A percentile compares a stretch with the other conserved stretches of the same genome.
Conservation (phyloP, 2,797 vertebrate species). For the Linurgus olivaceus region DNA sequence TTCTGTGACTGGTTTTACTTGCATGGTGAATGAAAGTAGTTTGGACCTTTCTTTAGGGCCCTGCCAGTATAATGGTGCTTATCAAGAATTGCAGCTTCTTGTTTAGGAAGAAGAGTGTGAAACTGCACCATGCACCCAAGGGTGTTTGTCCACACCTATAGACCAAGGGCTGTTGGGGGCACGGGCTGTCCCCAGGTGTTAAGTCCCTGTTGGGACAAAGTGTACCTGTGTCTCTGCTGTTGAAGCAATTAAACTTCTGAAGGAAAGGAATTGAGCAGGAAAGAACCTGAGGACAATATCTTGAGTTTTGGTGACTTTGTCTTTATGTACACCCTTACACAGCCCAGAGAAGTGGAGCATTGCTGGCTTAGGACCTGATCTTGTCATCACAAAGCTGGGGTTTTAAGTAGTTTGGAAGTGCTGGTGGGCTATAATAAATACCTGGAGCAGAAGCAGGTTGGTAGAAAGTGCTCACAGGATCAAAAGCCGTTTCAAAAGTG, state of each 20-base stretch:
- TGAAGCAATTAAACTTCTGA: background rate
- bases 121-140: background rate
- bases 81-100: background rate
- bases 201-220: background rate
- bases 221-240: background rate
- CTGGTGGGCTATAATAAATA: background rate
- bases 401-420: background rate
- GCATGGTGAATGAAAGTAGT: background rate
- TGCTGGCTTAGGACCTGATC: background rate
- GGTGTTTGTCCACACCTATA: background rate
- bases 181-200: background rate
- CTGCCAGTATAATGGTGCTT: background rate
- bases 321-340: background rate
- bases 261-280: background rate
- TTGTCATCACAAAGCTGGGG: background rate
- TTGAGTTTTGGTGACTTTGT: background rate
- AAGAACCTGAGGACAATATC: background rate
- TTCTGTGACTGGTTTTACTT: slow-evolving; percentile 8
- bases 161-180: background rate
- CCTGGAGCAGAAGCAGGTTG: background rate
- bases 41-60: background rate
- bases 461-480: background rate
- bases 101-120: background rate
- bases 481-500: background rate
- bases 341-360: background rate